Evolutionary conservation across 2,888 invertebrate genomes (phyloP).

Genomic region (Oscheius sp.): DNA sequence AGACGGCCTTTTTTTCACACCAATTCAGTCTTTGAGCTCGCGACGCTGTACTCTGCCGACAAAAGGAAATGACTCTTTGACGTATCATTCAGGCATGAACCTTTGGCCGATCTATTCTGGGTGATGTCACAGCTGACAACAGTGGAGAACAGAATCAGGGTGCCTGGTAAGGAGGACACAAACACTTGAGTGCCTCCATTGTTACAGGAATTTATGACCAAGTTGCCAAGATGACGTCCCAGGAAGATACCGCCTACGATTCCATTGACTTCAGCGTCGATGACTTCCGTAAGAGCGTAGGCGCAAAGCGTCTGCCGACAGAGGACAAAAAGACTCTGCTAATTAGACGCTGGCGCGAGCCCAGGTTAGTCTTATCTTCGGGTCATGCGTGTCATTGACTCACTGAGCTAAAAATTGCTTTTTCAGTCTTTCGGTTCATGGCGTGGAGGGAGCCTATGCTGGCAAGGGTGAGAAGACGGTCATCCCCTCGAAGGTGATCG

Average conservation of each 20-base stretch:
- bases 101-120: constrained; percentile 89
- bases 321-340: constrained; percentile 57
- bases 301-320: constrained; percentile 49
- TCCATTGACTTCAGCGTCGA: constrained; percentile 86
- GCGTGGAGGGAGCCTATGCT: constrained; percentile 92
- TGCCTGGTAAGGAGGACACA: constrained; percentile 77
- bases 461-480: constrained; percentile 91
- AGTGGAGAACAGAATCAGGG: constrained; percentile 81
- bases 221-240: constrained; percentile 79
- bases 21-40: background rate
- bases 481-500: constrained; percentile 77
- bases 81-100: constrained; percentile 79
- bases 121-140: constrained; percentile 84
- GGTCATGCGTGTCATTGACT: background rate
- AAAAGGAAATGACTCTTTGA: constrained; percentile 8
- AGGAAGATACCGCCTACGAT: constrained; percentile 80
- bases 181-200: background rate
- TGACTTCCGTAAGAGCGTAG: constrained; percentile 55
- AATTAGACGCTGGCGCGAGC: constrained; percentile 56
- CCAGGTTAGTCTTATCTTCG: constrained; percentile 36
- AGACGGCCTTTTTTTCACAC: no score
- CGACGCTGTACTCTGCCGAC: no score
- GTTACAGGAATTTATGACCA: constrained; percentile 80
- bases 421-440: constrained; percentile 87
- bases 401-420: background rate